phyloP scores from a whole-genome alignment of 2,888 invertebrate genomes.

The Apodemia mormo region DNA sequence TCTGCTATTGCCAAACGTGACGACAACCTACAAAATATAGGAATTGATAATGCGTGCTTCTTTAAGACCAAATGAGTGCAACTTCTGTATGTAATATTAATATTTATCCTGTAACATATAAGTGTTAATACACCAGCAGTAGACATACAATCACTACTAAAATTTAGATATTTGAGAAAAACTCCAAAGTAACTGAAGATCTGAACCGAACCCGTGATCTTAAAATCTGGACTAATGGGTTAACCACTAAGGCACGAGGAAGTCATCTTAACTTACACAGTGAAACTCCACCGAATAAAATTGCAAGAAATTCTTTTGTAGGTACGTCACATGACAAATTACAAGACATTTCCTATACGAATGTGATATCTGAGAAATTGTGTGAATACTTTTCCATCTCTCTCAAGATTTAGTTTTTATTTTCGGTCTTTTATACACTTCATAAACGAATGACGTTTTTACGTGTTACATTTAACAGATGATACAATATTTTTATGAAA shows the following conservation, averaged over 20 bases:
- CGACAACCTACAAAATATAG: too few species aligned
- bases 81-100: too few species aligned
- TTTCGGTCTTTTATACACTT: conserved; percentile 30
- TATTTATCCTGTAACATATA: too few species aligned
- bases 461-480: conserved; percentile 17
- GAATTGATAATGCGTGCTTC: too few species aligned
- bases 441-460: conserved; percentile 20
- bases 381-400: conserved; percentile 35
- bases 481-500: background rate
- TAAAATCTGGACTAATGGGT: too few species aligned
- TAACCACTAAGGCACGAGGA: background rate
- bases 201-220: too few species aligned
- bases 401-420: conserved; percentile 39
- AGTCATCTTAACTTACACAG: background rate
- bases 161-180: too few species aligned
- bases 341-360: conserved; percentile 32
- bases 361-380: conserved; percentile 35
- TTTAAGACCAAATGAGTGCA: too few species aligned
- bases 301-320: conserved; percentile 16
- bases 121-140: too few species aligned
- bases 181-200: too few species aligned
- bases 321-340: conserved; percentile 30
- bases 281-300: background rate
- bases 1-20: too few species aligned
- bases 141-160: too few species aligned